Evolutionary conservation across 2,888 invertebrate genomes (phyloP), one percentile per base, ranked within the genome.

Genomic region (Tribolium freemani): DNA sequence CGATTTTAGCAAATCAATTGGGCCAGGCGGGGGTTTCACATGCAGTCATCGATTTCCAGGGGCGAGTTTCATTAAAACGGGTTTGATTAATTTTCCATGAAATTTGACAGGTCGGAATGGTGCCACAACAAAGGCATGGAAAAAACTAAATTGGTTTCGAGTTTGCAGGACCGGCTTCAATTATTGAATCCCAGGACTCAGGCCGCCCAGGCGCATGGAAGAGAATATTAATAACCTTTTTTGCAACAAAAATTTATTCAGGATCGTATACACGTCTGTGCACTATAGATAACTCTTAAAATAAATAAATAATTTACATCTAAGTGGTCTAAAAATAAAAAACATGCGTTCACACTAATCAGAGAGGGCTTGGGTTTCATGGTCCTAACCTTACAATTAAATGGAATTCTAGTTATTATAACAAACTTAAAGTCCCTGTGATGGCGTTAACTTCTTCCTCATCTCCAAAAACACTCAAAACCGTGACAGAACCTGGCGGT

Each of bases 391-490:
- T n/a, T 38, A 38, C 8, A 38, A 38, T 26, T n/a, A 38, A 38
- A n/a, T 38, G 38, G 38, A 38, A 38, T 38, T 38, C 9, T 54
- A 21, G 26, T 53, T 30, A 66, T 63, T 63, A 72, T 67, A 75
- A 72, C 50, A 73, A 61, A 86, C 86, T 58, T 16, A 73, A 45
- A 54, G 50, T 63, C n/a, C 73, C 73, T 13, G 88, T 86, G 16
- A 86, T 77, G 53, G 83, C 82, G 74, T 88, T 86, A 8, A 89
- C 83, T 45, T 86, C 82, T 69, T 85, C 85, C 76, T 86, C 86
- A 45, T 83, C 80, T 4, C 89, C 90, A 77, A 89, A 88, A 38
- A 88, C 79, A 26, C 87, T 86, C 77, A 90, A 81, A 30, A 88
- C 88, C 21, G 88, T 88, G n/a, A 86, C 82, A 45, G 88, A 87